Percentiles rank a stretch among this genome's conserved stretches.
phyloP scores from a whole-genome alignment of 2,888 invertebrate species.

The Scrobipalpa atriplicella region DNA sequence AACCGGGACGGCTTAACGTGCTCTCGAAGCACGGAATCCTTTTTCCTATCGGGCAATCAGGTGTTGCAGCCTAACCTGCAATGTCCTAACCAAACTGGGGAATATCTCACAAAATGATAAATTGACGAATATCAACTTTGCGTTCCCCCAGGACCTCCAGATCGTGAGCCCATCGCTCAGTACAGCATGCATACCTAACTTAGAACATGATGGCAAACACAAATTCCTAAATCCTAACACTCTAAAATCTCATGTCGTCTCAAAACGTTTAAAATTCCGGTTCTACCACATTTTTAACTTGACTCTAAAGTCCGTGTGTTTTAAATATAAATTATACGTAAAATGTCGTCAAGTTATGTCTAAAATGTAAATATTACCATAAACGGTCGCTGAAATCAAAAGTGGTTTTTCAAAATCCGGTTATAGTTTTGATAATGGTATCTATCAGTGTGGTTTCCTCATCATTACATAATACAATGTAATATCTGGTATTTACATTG shows the following conservation, averaged over 20 bases:
- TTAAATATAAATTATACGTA: not conserved
- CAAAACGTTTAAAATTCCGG: conserved; percentile 4
- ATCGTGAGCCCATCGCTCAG: too few species aligned
- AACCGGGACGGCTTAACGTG: too few species aligned
- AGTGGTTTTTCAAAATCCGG: conserved; percentile 53
- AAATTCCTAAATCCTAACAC: not conserved
- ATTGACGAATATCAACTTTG: too few species aligned
- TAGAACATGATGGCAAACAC: too few species aligned
- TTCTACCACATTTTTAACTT: not conserved
- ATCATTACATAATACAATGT: conserved; percentile 20
- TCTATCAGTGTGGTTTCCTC: not conserved
- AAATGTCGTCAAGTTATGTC: not conserved
- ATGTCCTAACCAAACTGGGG: too few species aligned
- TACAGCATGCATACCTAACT: too few species aligned
- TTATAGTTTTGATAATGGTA: not conserved
- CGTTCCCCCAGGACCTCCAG: too few species aligned
- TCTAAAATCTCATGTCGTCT: not conserved
- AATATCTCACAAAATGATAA: too few species aligned
- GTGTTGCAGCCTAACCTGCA: too few species aligned
- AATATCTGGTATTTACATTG: not conserved
- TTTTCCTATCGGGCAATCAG: too few species aligned
- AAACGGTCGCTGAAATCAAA: conserved; percentile 57
- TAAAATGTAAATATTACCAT: conserved; percentile 10
- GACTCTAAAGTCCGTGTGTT: not conserved
- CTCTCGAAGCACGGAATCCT: too few species aligned